A percentile compares a stretch with the other conserved stretches of the same genome.
Evolutionary conservation across 2,113 vertebrate genomes (phyloP).

Genomic region (Corythornis madagascariensis): DNA sequence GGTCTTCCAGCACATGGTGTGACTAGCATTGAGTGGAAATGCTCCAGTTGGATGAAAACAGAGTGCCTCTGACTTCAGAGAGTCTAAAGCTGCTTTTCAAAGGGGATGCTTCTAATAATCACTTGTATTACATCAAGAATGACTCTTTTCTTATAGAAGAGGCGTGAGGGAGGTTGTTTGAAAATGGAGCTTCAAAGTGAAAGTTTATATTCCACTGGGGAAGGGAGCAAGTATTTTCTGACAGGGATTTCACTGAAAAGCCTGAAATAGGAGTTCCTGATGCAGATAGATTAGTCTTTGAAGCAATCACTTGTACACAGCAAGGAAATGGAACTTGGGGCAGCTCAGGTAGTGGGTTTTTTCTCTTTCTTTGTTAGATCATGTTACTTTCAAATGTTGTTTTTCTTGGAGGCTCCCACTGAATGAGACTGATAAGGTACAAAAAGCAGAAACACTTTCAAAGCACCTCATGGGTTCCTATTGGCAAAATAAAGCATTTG

Average conservation of each 20-base stretch:
- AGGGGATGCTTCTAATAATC: background rate
- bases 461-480: background rate
- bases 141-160: background rate
- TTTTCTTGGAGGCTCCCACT: background rate
- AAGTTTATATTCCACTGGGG: background rate
- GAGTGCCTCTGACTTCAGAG: background rate
- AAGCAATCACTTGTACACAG: background rate
- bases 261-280: background rate
- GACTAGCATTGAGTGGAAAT: background rate
- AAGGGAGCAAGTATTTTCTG: background rate
- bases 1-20: background rate
- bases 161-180: background rate
- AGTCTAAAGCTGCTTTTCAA: background rate
- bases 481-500: background rate
- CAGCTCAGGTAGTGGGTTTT: background rate
- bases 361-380: background rate
- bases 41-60: background rate
- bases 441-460: background rate
- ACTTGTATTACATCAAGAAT: background rate
- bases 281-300: background rate
- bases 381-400: background rate
- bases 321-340: background rate
- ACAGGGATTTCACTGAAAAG: background rate
- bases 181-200: conserved; percentile 9
- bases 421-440: background rate